phyloP scores from a whole-genome alignment of 2,888 invertebrate genomes.

The Orchestes rusci region DNA sequence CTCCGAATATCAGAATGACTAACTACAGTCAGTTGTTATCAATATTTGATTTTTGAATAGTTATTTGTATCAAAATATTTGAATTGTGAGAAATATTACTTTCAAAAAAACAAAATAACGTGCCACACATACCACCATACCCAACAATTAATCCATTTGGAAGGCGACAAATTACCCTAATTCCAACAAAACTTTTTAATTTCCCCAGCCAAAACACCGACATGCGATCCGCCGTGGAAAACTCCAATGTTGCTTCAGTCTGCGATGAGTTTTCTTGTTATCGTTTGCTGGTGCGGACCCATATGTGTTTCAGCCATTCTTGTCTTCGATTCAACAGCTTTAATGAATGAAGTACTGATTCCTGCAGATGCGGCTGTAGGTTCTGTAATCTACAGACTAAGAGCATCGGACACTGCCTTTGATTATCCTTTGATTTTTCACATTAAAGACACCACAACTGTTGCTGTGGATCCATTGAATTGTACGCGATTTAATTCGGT shows the following conservation, averaged over 20 bases:
- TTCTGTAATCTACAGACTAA: slow-evolving; percentile 73
- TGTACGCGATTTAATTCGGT: slow-evolving; percentile 79
- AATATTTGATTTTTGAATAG: too few species aligned
- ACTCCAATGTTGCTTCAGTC: slow-evolving; percentile 21
- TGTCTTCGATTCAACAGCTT: slow-evolving; percentile 75
- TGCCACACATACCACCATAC: too few species aligned
- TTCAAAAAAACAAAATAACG: too few species aligned
- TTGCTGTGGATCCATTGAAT: slow-evolving; percentile 72
- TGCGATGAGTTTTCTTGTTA: slow-evolving; percentile 34
- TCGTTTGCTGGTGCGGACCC: slow-evolving; percentile 29
- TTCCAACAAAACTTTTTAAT: slow-evolving; percentile 10
- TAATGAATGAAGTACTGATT: slow-evolving; percentile 73
- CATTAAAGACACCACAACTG: slow-evolving; percentile 65
- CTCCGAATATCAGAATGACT: too few species aligned
- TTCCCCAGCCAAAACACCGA: slow-evolving; percentile 5
- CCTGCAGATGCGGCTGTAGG: slow-evolving; percentile 78
- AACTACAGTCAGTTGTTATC: too few species aligned
- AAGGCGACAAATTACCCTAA: too few species aligned
- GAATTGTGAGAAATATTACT: too few species aligned
- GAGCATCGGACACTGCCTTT: slow-evolving; percentile 81
- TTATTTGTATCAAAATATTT: too few species aligned
- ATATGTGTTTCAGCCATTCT: slow-evolving; percentile 54
- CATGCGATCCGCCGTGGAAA: slow-evolving; percentile 7
- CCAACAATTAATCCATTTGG: too few species aligned
- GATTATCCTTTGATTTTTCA: slow-evolving; percentile 81